These are phyloP conservation scores for Polyommatus icarus DNA, from an alignment of 2,888 invertebrate species.

Conservation along the genomic window DNA sequence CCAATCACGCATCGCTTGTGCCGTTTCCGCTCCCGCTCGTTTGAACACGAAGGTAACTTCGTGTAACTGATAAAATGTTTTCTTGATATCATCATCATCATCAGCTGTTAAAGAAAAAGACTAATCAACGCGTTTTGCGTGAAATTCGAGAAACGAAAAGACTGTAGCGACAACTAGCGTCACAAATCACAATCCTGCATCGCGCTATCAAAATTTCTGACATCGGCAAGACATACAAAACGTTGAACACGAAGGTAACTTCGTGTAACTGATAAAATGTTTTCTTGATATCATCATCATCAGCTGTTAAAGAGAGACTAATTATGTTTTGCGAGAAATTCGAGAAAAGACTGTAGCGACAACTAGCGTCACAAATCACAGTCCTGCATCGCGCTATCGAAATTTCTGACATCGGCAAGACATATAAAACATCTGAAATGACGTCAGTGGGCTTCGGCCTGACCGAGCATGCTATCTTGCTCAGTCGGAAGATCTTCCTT, in stretches of 20 bases:
- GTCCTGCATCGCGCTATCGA: too few species aligned
- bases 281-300: constrained; percentile 1
- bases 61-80: constrained; percentile 21
- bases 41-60: constrained; percentile 29
- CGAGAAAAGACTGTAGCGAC: not conserved
- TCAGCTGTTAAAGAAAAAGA: not conserved
- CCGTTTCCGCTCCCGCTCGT: constrained; percentile 27
- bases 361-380: too few species aligned
- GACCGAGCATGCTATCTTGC: too few species aligned
- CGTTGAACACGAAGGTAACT: constrained; percentile 28
- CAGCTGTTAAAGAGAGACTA: not conserved
- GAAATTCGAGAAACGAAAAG: not conserved
- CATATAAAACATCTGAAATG: too few species aligned
- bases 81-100: constrained; percentile 6
- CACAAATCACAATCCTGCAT: too few species aligned
- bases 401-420: too few species aligned
- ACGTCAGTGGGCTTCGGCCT: too few species aligned
- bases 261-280: constrained; percentile 22
- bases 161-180: too few species aligned
- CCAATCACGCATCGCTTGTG: constrained; percentile 31
- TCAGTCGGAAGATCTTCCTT: too few species aligned
- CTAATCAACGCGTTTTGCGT: not conserved
- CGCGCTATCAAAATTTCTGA: too few species aligned
- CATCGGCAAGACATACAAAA: too few species aligned
- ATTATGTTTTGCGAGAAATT: too few species aligned